Evolutionary conservation across 2,113 vertebrate genomes (phyloP).

Genomic region (Oenanthe melanoleuca): DNA sequence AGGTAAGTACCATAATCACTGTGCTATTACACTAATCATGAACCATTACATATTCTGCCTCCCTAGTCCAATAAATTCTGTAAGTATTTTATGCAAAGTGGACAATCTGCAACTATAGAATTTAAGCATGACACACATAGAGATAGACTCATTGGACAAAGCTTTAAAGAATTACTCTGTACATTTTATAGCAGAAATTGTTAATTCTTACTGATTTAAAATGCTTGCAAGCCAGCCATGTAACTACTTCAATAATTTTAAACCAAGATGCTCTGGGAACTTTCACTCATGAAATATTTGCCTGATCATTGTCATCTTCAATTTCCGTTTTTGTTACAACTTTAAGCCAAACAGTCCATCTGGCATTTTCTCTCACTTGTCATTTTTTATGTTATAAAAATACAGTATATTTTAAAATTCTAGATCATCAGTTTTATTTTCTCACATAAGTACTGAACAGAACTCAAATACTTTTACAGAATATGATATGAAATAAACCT

Average conservation of each 20-base stretch:
- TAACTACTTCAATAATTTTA: constrained; percentile 64
- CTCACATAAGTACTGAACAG: constrained; percentile 27
- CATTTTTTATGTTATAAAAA: constrained; percentile 65
- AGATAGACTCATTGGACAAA: constrained; percentile 1
- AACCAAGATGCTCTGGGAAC: constrained; percentile 59
- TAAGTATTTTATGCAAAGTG: neutral
- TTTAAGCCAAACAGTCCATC: constrained; percentile 72
- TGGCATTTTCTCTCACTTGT: constrained; percentile 60
- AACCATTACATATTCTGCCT: neutral
- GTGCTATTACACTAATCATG: neutral
- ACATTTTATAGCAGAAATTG: constrained; percentile 42
- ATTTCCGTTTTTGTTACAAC: constrained; percentile 66
- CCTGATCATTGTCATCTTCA: constrained; percentile 62
- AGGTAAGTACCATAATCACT: neutral
- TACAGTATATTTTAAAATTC: constrained; percentile 52
- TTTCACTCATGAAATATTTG: constrained; percentile 58
- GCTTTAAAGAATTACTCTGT: constrained; percentile 51
- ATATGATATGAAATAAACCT: neutral
- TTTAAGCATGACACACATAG: neutral
- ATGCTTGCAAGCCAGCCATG: constrained; percentile 40
- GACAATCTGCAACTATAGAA: neutral
- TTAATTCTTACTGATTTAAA: constrained; percentile 36
- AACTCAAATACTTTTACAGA: constrained; percentile 30
- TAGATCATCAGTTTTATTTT: constrained; percentile 27
- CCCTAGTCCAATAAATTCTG: neutral